Conservation (phyloP, 2,113 vertebrate genomes). For the Actenoides hombroni region DNA sequence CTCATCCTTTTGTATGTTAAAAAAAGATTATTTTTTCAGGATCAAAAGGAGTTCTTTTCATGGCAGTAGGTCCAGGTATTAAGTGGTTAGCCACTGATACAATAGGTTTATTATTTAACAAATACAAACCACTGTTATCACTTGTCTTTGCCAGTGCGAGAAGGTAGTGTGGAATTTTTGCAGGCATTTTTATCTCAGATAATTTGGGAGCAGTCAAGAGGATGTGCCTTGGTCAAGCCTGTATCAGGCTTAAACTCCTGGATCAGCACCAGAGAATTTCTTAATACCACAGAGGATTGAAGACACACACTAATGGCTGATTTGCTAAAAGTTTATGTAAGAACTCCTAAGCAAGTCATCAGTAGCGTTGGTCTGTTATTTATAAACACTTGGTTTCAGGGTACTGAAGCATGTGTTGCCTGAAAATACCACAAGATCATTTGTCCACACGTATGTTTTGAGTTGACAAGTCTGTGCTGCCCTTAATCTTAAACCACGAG, state of each 20-base stretch:
- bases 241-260: neutral
- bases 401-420: neutral
- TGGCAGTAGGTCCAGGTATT: neutral
- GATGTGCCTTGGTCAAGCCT: neutral
- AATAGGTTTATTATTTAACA: neutral
- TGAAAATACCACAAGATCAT: neutral
- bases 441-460: accelerated
- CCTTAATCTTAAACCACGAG: neutral
- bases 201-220: neutral
- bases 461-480: neutral
- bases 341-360: neutral
- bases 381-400: neutral
- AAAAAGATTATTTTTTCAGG: neutral
- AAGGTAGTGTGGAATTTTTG: neutral
- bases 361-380: neutral
- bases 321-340: neutral
- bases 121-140: neutral
- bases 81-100: neutral
- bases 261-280: neutral
- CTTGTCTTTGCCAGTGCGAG: neutral
- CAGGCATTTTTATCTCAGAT: neutral
- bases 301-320: neutral
- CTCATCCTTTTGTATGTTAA: neutral
- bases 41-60: neutral
- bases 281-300: neutral